Base-by-base conservation (phyloP, 2,797 vertebrate genomes). In the Chelmon rostratus region DNA sequence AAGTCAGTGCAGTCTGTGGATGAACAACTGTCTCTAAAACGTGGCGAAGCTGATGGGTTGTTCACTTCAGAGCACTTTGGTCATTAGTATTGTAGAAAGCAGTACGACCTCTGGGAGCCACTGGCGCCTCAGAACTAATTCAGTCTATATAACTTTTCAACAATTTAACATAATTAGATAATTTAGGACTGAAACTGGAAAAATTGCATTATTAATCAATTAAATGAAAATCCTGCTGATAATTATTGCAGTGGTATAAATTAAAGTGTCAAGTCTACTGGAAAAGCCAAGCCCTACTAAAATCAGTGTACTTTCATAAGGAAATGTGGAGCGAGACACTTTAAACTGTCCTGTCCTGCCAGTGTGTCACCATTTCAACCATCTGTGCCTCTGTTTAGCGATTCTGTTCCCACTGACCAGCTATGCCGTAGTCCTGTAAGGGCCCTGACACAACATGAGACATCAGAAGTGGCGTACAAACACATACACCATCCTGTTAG, bases 141-240 rank as follows among this genome's bases (percentile, higher is more conserved):
- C 8, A 49, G 9, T 15, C 23, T 28, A 19, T 23, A 54, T 3
- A 53, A 59, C 25, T 37, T 65, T 63, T 28, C 10, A 44, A 23
- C 21, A 58, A 5, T 58, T 52, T 10, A 31, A 33, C 5, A 18
- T 31, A 40, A 62, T 62, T 67, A 67, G 19, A 71, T 37, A 11
- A 62, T 75, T 71, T 75, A 4, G 25, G 61, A 35, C 16, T 38
- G 13, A 66, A 74, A 72, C 8, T 44, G 49, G 62, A 79, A 31
- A 61, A 69, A 54, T 8, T 18, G 19, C 2, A 40, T 23, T n/a
- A 61, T 62, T 42, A 63, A 73, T 23, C 1, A 37, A 25, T 53
- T 15, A n/a, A 71, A 71, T 78, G 52, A 38, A 72, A 83, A 81
- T 28, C 23, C 12, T 56, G 42, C 16, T 21, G 38, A 70, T 79